These are phyloP conservation scores for Falco berigora DNA, from an alignment of 2,797 vertebrate species.

Conservation along the genomic window DNA sequence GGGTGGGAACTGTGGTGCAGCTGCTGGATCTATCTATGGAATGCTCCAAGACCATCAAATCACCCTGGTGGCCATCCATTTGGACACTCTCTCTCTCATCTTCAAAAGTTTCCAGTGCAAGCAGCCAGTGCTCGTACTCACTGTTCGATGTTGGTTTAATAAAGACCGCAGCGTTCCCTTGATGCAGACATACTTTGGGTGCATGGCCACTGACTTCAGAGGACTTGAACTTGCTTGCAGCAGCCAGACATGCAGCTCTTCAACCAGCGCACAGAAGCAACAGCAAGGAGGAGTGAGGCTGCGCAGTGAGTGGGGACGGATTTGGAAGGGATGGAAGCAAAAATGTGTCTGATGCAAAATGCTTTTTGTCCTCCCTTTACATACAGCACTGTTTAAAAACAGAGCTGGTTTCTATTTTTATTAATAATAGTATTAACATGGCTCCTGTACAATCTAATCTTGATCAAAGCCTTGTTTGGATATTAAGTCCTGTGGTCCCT, in stretches of 20 bases:
- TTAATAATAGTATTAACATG: neutral
- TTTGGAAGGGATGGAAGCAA: neutral
- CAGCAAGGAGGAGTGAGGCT: neutral
- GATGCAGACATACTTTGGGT: neutral
- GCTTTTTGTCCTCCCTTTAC: neutral
- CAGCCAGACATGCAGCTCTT: neutral
- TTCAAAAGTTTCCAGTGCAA: neutral
- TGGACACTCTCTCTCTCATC: neutral
- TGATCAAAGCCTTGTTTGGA: neutral
- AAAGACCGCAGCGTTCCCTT: neutral
- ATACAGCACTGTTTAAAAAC: neutral
- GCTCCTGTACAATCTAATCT: neutral
- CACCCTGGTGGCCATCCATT: neutral
- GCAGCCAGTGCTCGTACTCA: neutral
- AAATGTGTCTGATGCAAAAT: neutral
- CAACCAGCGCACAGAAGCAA: neutral
- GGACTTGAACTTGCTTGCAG: neutral
- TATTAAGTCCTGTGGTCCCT: neutral
- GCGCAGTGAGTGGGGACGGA: neutral
- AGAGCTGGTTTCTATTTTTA: neutral
- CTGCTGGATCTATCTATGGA: neutral
- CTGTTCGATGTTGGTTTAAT: neutral
- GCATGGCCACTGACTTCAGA: neutral
- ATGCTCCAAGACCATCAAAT: neutral
- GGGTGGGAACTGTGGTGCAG: neutral